A percentile compares a stretch with the other conserved stretches of the same genome.
Conservation (phyloP, 2,797 vertebrate genomes). For the Okamejei kenojei region DNA sequence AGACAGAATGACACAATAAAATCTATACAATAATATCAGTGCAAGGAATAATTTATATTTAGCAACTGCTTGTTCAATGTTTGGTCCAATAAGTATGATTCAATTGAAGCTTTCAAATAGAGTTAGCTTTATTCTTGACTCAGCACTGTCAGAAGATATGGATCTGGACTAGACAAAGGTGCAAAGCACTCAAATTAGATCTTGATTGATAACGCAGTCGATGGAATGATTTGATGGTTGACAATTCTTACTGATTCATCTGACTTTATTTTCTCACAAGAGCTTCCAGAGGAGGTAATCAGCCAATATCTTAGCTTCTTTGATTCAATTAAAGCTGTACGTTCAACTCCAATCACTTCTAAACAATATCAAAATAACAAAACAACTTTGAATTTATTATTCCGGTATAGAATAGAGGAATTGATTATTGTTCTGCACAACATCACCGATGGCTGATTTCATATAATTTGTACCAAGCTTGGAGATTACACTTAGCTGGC, state of each 20-base stretch:
- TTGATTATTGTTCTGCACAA: neutral
- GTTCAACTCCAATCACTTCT: neutral
- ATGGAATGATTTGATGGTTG: neutral
- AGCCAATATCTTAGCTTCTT: neutral
- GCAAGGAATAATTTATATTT: conserved; percentile 20
- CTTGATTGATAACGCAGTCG: neutral
- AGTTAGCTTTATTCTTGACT: neutral
- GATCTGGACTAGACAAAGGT: neutral
- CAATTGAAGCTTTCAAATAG: conserved; percentile 1
- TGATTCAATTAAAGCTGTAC: neutral
- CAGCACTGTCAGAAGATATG: neutral
- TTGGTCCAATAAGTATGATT: neutral
- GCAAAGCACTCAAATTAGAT: conserved; percentile 14
- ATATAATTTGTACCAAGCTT: neutral
- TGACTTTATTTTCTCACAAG: neutral
- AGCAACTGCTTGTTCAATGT: neutral
- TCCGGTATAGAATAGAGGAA: neutral
- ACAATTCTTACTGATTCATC: neutral
- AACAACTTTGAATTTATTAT: neutral
- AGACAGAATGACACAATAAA: neutral
- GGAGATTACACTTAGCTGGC: no score
- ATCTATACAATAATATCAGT: neutral
- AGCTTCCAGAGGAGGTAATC: neutral
- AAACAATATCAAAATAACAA: neutral
- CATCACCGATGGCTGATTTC: neutral